Evolutionary conservation across 2,888 invertebrate genomes (phyloP).

Genomic region (Heliconius sara): DNA sequence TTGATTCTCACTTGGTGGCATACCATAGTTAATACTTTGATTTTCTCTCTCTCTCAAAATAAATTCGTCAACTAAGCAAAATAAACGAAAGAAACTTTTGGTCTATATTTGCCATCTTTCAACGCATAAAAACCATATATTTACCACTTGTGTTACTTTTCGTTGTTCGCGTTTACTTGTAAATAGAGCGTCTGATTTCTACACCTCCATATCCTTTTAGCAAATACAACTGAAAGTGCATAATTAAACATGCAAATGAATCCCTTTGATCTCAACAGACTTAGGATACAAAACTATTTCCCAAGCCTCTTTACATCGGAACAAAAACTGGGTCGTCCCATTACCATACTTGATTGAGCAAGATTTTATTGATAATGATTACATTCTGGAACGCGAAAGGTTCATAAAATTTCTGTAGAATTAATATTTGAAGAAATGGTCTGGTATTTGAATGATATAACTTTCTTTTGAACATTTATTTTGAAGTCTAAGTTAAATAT

Average conservation of each 20-base stretch:
- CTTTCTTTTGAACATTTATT: not conserved
- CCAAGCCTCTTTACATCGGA: slow-evolving; percentile 13
- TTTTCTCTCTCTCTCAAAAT: too few species aligned
- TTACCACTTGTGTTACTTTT: not conserved
- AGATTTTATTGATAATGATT: slow-evolving; percentile 31
- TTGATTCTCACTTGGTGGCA: too few species aligned
- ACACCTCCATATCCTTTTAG: not conserved
- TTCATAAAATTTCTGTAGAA: slow-evolving; percentile 12
- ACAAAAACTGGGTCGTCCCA: slow-evolving; percentile 26
- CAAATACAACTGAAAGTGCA: slow-evolving; percentile 17
- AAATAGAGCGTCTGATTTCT: not conserved
- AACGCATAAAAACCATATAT: not conserved
- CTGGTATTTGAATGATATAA: slow-evolving; percentile 20
- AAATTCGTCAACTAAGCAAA: too few species aligned
- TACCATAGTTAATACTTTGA: too few species aligned
- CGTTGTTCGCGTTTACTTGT: not conserved
- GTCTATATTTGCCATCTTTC: not conserved
- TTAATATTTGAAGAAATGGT: slow-evolving; percentile 9
- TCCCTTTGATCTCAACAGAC: slow-evolving; percentile 8
- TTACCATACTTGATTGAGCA: slow-evolving; percentile 34
- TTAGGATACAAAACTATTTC: slow-evolving; percentile 22
- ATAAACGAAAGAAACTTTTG: too few species aligned
- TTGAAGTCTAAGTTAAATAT: not conserved
- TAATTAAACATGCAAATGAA: slow-evolving; percentile 21
- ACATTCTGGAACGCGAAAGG: slow-evolving; percentile 7